Evolutionary conservation across 2,113 vertebrate genomes (phyloP).

Genomic region (Recurvirostra avosetta): DNA sequence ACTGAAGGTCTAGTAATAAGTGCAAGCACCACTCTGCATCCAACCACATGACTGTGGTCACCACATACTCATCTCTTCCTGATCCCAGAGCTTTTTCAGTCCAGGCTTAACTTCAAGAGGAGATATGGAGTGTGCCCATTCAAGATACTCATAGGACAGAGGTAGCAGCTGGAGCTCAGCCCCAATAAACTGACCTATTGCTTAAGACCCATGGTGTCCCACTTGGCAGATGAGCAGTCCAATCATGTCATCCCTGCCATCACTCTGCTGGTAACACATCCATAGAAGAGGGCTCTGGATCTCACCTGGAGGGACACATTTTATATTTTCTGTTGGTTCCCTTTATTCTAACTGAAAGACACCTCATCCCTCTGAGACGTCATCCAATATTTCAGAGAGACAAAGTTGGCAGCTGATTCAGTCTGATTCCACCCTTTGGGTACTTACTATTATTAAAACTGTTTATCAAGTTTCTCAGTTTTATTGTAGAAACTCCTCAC

Average conservation of each 20-base stretch:
- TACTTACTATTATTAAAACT: neutral
- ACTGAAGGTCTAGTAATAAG: neutral
- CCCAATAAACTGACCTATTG: neutral
- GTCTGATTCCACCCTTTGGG: fast-evolving
- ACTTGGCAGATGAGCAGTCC: neutral
- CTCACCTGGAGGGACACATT: neutral
- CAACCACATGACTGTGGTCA: neutral
- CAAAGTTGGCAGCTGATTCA: neutral
- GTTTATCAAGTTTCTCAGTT: neutral
- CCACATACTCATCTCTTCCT: neutral
- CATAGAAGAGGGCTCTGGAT: neutral
- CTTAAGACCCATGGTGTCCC: neutral
- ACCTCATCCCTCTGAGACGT: neutral
- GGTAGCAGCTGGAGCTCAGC: neutral
- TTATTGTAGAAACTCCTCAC: neutral
- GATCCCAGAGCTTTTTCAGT: neutral
- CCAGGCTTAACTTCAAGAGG: neutral
- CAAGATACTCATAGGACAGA: neutral
- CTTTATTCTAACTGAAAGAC: neutral
- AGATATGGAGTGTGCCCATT: neutral
- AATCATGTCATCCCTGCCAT: neutral
- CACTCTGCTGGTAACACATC: neutral
- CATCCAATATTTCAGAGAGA: neutral
- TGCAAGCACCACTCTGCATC: neutral
- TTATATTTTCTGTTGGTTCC: neutral